Conservation (phyloP, 2,888 invertebrate species). For the Timema podura region DNA sequence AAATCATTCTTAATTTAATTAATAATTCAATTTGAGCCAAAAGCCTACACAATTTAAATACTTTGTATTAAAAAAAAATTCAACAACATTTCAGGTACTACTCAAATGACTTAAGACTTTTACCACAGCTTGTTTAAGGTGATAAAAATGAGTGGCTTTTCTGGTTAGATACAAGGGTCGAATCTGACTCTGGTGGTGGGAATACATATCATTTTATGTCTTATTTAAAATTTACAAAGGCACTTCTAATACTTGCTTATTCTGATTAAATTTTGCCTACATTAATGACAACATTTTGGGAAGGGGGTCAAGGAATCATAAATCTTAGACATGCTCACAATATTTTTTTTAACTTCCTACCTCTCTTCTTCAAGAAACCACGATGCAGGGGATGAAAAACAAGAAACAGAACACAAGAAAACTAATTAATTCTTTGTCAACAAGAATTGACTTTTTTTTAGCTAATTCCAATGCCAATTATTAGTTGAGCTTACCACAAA, state of each 20-base stretch:
- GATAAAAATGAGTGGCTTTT: no score
- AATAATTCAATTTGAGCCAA: no score
- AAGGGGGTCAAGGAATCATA: slow-evolving; percentile 32
- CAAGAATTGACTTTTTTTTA: neutral
- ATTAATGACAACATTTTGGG: slow-evolving; percentile 29
- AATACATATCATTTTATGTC: neutral
- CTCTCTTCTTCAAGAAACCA: slow-evolving; percentile 25
- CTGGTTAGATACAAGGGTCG: no score
- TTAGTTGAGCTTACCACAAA: slow-evolving; percentile 16
- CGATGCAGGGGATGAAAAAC: slow-evolving; percentile 26
- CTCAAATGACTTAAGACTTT: no score
- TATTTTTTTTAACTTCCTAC: slow-evolving; percentile 7
- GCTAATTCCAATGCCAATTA: slow-evolving; percentile 5
- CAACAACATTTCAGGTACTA: no score
- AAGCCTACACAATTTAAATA: no score
- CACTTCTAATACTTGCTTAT: slow-evolving; percentile 26
- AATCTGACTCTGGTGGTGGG: slow-evolving; percentile 16
- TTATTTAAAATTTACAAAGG: slow-evolving; percentile 22
- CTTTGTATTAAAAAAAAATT: no score
- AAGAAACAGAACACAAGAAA: slow-evolving; percentile 27
- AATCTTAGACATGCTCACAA: slow-evolving; percentile 21
- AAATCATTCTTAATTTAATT: no score
- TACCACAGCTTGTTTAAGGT: no score
- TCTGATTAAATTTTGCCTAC: slow-evolving; percentile 25
- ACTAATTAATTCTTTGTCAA: slow-evolving; percentile 19